These are phyloP conservation scores for Blastobasis lacticolella DNA, from an alignment of 2,888 invertebrate species.

Conservation along the genomic window DNA sequence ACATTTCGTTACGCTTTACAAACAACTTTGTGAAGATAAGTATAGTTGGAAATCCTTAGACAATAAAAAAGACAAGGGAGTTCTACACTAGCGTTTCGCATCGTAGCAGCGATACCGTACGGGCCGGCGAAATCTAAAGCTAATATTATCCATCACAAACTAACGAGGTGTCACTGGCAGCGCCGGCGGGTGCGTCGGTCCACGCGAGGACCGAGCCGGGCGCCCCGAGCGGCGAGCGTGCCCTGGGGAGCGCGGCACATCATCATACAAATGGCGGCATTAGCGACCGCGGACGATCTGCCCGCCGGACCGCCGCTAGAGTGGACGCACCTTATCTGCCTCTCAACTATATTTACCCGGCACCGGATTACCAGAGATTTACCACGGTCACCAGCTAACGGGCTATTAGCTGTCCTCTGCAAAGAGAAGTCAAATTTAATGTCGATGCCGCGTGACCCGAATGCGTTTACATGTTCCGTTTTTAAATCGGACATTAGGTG, in stretches of 20 bases:
- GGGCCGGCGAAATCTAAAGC: background rate
- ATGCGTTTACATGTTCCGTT: constrained; percentile 29
- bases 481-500: no score
- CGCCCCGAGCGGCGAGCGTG: constrained; percentile 12
- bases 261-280: constrained; percentile 71
- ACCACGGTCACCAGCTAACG: constrained; percentile 66
- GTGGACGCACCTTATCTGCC: constrained; percentile 67
- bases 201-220: constrained; percentile 24
- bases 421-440: constrained; percentile 64
- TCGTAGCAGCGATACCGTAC: background rate
- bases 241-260: constrained; percentile 38
- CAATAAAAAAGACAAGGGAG: no score
- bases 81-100: no score
- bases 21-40: no score
- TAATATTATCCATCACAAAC: background rate
- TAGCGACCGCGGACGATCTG: constrained; percentile 40
- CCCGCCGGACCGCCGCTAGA: background rate
- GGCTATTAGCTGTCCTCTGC: constrained; percentile 64
- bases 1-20: no score
- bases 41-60: no score
- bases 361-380: constrained; percentile 67
- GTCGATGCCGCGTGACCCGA: constrained; percentile 28
- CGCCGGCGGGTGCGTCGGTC: constrained; percentile 11
- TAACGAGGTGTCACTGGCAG: constrained; percentile 15
- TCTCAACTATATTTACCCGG: constrained; percentile 71